A percentile compares a stretch with the other conserved stretches of the same genome.
phyloP scores from a whole-genome alignment of 2,888 invertebrate species.

The Hecatera dysodea region DNA sequence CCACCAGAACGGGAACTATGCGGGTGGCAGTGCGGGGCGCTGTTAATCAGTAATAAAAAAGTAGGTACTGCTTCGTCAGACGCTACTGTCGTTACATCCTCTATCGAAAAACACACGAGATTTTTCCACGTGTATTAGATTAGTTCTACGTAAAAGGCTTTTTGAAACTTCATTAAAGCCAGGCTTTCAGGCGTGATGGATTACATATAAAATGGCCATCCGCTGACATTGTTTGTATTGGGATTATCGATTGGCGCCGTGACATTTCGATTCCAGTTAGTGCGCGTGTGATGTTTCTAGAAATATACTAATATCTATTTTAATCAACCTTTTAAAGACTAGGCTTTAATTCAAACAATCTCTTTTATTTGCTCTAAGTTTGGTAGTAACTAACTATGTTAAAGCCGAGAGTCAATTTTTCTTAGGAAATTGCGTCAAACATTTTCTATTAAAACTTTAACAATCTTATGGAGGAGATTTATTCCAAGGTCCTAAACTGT shows the following conservation, averaged over 20 bases:
- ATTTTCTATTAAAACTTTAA: neutral
- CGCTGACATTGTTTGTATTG: neutral
- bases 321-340: neutral
- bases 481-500: neutral
- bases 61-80: neutral
- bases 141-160: neutral
- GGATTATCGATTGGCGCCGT: constrained; percentile 9
- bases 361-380: no score
- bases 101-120: neutral
- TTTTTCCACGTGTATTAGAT: neutral
- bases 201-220: neutral
- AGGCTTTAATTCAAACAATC: no score
- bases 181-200: neutral
- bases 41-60: no score
- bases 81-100: neutral
- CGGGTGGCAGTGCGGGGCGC: no score
- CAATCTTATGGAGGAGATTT: neutral
- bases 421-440: neutral
- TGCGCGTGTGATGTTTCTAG: neutral
- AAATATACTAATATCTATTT: neutral
- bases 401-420: no score
- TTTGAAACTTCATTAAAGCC: neutral
- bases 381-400: no score
- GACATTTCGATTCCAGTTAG: neutral
- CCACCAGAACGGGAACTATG: no score